Evolutionary conservation across 2,888 invertebrate genomes (phyloP), one percentile per base, ranked within the genome.

Genomic region (Luffia ferchaultella): DNA sequence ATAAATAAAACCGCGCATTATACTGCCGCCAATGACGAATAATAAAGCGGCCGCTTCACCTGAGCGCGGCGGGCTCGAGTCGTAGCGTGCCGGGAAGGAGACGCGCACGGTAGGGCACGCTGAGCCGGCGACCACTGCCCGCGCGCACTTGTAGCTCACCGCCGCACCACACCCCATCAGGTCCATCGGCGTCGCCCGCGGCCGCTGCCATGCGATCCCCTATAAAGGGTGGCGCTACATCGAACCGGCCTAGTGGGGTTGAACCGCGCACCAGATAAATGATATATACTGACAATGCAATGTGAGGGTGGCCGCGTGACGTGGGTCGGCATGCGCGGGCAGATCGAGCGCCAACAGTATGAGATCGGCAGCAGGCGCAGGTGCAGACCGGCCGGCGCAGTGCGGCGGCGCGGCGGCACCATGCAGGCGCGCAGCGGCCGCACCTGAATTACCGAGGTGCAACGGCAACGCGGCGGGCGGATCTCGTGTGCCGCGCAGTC

Each of bases 401-500:
- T 52, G 58, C 57, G 49, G 51, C 51, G 16, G 5, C 3, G 3
- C 12, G 12, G 30, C 30, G 30, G 12, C 12, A 30, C 5, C 59
- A n/a, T 20, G 41, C 30, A 54, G 51, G 53, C 52, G 52, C 54
- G 58, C 54, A 52, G 58, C 57, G 49, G 51, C 51, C n/a, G 54
- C 45, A 51, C 53, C 46, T 58, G 56, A 50, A 56, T 49, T 49
- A 50, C 49, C 53, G 41, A 49, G 50, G 61, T 57, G 75, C 58
- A 77, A 87, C 7, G 91, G 88, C 48, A 86, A 77, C 56, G 54
- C 56, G 55, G 60, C 58, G 58, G 65, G 93, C 5, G 12, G 3
- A 12, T 30, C 91, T 50, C 88, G 73, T 20, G 90, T 89, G 48
- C 93, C 89, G 48, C 94, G 85, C 53, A 93, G 87, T 30, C 95